These are phyloP conservation scores for Okapia johnstoni DNA, from an alignment of 2,113 vertebrate species.

Conservation along the genomic window DNA sequence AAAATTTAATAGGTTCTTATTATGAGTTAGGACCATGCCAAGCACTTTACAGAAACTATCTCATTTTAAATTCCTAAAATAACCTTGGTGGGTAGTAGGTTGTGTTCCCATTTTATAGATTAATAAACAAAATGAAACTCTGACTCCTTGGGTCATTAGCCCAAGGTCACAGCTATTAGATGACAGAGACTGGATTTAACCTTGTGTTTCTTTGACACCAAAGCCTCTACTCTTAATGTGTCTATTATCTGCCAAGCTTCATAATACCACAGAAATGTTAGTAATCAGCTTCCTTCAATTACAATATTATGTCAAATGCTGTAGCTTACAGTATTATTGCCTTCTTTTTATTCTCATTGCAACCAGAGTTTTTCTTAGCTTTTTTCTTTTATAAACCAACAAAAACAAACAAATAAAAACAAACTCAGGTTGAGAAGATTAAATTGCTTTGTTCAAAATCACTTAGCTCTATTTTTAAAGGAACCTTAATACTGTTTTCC, in stretches of 20 bases:
- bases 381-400: background rate
- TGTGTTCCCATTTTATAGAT: background rate
- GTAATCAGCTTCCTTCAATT: background rate
- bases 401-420: background rate
- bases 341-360: background rate
- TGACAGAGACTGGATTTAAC: background rate
- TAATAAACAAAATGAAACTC: background rate
- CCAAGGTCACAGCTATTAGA: background rate
- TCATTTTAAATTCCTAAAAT: slow-evolving; percentile 13
- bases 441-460: background rate
- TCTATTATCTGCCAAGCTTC: background rate
- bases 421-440: background rate
- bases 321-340: background rate
- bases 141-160: background rate
- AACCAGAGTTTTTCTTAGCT: background rate
- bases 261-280: background rate
- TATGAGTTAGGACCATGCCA: background rate
- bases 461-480: background rate
- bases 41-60: background rate
- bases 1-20: background rate
- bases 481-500: background rate
- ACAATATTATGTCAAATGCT: background rate
- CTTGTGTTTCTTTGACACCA: background rate
- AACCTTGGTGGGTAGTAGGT: background rate
- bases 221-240: background rate